Conservation (phyloP, 2,888 invertebrate species). For the Conus canariensis region DNA sequence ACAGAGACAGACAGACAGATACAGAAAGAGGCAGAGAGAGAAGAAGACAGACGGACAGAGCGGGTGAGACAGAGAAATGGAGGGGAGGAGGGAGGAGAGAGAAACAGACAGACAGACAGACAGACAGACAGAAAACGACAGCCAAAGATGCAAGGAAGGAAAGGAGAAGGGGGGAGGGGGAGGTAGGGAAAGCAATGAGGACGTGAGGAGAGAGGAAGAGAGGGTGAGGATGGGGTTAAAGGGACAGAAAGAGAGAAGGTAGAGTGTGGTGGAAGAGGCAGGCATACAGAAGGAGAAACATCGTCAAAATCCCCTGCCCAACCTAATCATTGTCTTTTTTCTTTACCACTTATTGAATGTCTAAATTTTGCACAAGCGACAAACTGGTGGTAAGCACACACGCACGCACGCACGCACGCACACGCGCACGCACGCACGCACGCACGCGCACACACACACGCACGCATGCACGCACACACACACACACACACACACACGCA, state of each 20-base stretch:
- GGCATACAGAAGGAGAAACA: neutral
- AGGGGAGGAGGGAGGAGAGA: neutral
- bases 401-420: neutral
- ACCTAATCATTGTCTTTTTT: too few relatives aligned
- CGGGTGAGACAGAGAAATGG: neutral
- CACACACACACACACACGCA: slow-evolving; percentile 13
- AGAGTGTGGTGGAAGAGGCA: neutral
- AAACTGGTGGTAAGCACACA: neutral
- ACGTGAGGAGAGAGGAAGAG: neutral
- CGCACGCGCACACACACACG: neutral
- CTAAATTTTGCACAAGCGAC: too few relatives aligned
- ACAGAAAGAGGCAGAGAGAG: neutral
- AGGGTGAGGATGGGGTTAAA: neutral
- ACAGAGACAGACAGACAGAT: too few relatives aligned
- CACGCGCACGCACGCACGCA: neutral
- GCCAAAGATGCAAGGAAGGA: neutral
- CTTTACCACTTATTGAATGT: too few relatives aligned
- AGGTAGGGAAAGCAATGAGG: neutral
- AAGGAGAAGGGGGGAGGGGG: neutral
- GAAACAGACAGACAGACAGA: neutral
- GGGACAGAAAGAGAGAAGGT: neutral
- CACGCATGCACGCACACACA: neutral
- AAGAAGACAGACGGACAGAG: too few relatives aligned
- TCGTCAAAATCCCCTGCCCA: neutral
- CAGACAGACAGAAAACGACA: neutral